Evolutionary conservation across 2,888 invertebrate species (phyloP).

Genomic region (Drosophila leonis): DNA sequence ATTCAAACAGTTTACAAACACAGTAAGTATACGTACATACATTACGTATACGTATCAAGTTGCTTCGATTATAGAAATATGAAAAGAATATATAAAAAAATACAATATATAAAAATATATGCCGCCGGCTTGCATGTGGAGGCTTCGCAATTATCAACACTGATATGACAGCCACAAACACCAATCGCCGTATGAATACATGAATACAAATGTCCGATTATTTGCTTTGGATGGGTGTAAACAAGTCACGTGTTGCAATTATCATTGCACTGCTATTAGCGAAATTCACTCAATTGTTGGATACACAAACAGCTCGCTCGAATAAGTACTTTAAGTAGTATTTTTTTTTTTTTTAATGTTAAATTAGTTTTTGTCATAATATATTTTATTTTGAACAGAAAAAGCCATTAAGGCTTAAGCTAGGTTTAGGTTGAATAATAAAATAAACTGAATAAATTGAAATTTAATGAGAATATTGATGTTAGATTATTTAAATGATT

Average conservation of each 20-base stretch:
- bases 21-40: slow-evolving; percentile 3
- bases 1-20: slow-evolving; percentile 10
- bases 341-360: background rate
- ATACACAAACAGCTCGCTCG: slow-evolving; percentile 10
- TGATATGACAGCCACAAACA: slow-evolving; percentile 39
- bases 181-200: background rate
- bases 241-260: slow-evolving; percentile 58
- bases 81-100: background rate
- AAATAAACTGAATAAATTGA: background rate
- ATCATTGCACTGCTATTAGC: slow-evolving; percentile 34
- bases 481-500: background rate
- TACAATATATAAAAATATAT: background rate
- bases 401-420: background rate
- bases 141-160: slow-evolving; percentile 52
- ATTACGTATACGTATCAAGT: slow-evolving; percentile 45
- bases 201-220: slow-evolving; percentile 6
- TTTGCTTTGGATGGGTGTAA: slow-evolving; percentile 32
- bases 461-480: background rate
- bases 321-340: background rate
- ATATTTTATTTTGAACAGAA: background rate
- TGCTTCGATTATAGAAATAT: slow-evolving; percentile 15
- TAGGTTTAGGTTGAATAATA: background rate
- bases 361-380: background rate
- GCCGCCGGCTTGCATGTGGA: slow-evolving; percentile 41
- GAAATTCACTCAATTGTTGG: slow-evolving; percentile 19